These are phyloP conservation scores for Eilema depressum DNA, from an alignment of 2,888 invertebrate genomes.

Conservation along the genomic window DNA sequence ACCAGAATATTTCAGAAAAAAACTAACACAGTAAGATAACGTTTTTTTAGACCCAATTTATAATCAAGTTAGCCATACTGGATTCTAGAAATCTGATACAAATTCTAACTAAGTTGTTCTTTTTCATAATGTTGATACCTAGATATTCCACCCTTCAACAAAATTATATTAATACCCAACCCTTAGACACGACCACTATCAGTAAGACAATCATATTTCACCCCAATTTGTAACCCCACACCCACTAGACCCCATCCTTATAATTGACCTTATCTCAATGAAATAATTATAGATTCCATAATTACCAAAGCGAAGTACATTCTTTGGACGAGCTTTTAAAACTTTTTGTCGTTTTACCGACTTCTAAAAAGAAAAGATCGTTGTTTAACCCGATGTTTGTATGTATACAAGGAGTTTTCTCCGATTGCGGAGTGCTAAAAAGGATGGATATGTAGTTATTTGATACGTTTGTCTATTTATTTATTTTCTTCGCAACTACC, in stretches of 20 bases:
- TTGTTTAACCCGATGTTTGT: background rate
- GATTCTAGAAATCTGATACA: no score
- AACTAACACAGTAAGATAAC: no score
- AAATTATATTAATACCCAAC: background rate
- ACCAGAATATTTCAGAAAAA: no score
- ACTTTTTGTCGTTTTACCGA: background rate
- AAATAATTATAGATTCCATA: conserved; percentile 41
- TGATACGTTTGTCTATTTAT: no score
- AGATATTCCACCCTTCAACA: background rate
- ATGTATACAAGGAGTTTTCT: no score
- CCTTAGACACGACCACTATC: conserved; percentile 34
- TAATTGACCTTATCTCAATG: conserved; percentile 51
- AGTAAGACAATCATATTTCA: conserved; percentile 53
- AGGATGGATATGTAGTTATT: no score
- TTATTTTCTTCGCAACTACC: no score
- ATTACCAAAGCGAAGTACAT: conserved; percentile 26
- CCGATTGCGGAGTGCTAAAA: no score
- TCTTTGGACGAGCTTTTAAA: conserved; percentile 8
- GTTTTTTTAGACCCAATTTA: no score
- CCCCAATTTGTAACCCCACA: conserved; percentile 54
- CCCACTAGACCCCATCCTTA: conserved; percentile 43
- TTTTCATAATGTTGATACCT: background rate
- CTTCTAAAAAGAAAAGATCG: background rate
- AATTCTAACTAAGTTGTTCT: no score
- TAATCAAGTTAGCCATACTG: no score